phyloP scores from a whole-genome alignment of 2,113 vertebrate genomes.

The Tupaia tana region DNA sequence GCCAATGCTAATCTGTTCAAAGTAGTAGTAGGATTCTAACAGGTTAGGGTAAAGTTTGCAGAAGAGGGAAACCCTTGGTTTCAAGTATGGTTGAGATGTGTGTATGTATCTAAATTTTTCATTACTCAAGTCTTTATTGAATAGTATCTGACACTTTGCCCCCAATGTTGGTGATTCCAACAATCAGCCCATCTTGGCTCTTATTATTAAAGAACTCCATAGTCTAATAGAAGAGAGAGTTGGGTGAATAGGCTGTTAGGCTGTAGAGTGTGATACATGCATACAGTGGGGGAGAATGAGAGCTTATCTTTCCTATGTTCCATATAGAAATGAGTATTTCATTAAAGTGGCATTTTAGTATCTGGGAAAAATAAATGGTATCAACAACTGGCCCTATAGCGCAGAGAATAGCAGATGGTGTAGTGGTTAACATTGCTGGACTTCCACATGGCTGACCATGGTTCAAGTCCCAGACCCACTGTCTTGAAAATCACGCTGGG shows the following conservation, averaged over 20 bases:
- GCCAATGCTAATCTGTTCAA: neutral
- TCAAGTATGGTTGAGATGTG: neutral
- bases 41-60: neutral
- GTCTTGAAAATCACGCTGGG: too few relatives aligned
- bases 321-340: neutral
- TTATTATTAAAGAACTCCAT: neutral
- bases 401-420: too few relatives aligned
- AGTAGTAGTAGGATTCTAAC: neutral
- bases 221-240: neutral
- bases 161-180: neutral
- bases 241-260: neutral
- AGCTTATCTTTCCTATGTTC: neutral
- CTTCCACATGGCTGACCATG: too few relatives aligned
- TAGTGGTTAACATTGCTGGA: too few relatives aligned
- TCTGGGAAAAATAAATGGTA: neutral
- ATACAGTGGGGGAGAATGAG: neutral
- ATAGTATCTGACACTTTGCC: neutral
- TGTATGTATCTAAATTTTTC: neutral
- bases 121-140: slow-evolving; percentile 9
- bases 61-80: neutral
- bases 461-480: too few relatives aligned
- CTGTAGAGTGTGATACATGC: neutral
- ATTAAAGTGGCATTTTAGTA: slow-evolving; percentile 28
- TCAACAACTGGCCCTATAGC: too few relatives aligned
- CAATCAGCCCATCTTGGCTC: neutral